Percentiles rank a stretch among this genome's conserved stretches.
phyloP scores from a whole-genome alignment of 1,140 invertebrate genomes.

The Watersipora subatra region DNA sequence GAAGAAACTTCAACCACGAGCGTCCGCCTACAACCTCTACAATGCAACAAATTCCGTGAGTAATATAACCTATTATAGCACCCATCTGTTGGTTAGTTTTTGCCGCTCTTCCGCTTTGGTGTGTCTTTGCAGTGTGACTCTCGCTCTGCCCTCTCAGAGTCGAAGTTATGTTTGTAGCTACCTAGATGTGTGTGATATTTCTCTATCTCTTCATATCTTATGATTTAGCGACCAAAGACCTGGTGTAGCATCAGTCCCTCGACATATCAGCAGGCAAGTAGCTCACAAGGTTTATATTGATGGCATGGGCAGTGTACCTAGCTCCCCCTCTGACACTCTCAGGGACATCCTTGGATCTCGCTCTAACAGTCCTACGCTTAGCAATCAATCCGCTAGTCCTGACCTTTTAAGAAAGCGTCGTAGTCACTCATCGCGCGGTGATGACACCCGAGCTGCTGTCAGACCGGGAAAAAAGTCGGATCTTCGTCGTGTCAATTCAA shows the following conservation, averaged over 20 bases:
- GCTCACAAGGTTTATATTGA: not conserved
- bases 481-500: not conserved
- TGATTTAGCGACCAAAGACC: no score
- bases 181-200: no score
- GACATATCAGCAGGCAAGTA: not conserved
- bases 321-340: not conserved
- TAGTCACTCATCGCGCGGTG: not conserved
- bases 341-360: not conserved
- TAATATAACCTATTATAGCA: no score
- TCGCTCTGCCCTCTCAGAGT: no score
- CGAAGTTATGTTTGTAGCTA: no score
- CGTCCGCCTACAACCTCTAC: conserved; percentile 29
- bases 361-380: not conserved
- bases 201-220: no score
- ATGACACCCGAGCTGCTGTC: not conserved
- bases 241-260: no score
- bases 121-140: no score
- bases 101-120: no score
- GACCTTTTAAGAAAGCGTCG: not conserved
- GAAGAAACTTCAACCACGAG: conserved; percentile 29
- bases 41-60: conserved; percentile 14
- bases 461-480: not conserved
- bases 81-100: no score
- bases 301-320: not conserved
- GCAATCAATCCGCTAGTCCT: not conserved